Evolutionary conservation across 2,797 vertebrate species (phyloP), one percentile per base, ranked within the genome.

Genomic region (Mionectes olivaceus): DNA sequence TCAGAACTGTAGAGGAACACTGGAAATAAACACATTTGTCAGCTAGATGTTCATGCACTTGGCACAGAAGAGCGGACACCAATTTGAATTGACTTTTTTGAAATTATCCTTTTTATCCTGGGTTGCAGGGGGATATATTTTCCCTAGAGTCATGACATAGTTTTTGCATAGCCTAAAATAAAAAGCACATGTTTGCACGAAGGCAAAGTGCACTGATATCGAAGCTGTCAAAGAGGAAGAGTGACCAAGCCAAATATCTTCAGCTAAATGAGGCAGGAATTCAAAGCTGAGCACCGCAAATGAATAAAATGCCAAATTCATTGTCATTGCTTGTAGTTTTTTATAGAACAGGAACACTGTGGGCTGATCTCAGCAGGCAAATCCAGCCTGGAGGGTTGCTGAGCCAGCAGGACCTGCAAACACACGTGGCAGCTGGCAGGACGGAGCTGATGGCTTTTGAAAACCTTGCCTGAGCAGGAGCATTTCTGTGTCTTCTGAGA

Each of bases 211-310:
- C 53, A 50, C 53, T 1, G 6, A 74, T 81, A 95, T 86, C 91
- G 95, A 71, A 93, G 87, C 87, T 96, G 90, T 90, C 84, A 56
- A 71, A 84, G 53, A 57, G 35, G 50, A 93, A 41, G 61, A 64
- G 65, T 35, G 23, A 95, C 77, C 25, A 94, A 97, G 94, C 91
- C 93, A 96, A 96, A 95, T 94, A 89, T 91, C 90, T 96, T 90
- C 77, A 64, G 82, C 52, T 96, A 90, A 96, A 94, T 76, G 87
- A 94, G 86, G 88, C 86, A 90, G 73, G 95, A 96, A 93, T 76
- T 87, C 84, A 94, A 91, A 93, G 59, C n/a, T 59, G 85, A 94
- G 93, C 46, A 24, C n/a, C 83, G 18, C 1, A 5, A 91, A 50
- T 2, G 50, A 73, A 81, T 33, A 35, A 95, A 89, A 94, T 70